A percentile compares a stretch with the other conserved stretches of the same genome.
These are phyloP conservation scores for Sycophaga agraensis DNA, from an alignment of 1,140 invertebrate species.

Conservation along the genomic window DNA sequence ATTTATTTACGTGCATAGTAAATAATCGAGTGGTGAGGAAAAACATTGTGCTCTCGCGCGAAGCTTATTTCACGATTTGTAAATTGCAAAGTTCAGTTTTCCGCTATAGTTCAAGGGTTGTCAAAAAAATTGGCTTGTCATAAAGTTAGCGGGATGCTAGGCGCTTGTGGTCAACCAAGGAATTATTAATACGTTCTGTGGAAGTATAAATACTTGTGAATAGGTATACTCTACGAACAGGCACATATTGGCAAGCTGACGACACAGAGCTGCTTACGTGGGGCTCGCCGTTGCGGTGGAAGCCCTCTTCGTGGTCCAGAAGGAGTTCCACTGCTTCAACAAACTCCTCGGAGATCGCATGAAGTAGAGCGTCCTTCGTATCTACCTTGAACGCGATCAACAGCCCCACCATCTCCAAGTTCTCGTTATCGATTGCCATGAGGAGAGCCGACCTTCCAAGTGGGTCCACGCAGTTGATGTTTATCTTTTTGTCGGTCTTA, in stretches of 20 bases:
- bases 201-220: no score
- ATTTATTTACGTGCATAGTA: no score
- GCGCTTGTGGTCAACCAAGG: no score
- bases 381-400: conserved; percentile 86
- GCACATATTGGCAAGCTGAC: conserved; percentile 33
- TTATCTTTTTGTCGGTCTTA: conserved; percentile 81
- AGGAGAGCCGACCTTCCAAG: conserved; percentile 87
- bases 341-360: conserved; percentile 97
- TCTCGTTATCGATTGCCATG: conserved; percentile 99
- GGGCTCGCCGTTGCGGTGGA: conserved; percentile 72
- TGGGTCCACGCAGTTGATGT: conserved; percentile 97
- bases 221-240: conserved; percentile 35
- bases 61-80: no score
- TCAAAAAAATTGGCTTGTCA: no score
- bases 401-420: conserved; percentile 97
- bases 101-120: no score
- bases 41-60: no score
- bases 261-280: conserved; percentile 66
- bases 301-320: conserved; percentile 86
- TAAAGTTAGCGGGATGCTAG: no score
- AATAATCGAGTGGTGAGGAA: no score
- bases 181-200: no score
- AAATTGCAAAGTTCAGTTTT: no score
- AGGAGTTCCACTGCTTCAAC: conserved; percentile 96
- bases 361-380: conserved; percentile 91